Conservation (phyloP, 1,140 invertebrate species). For the Megathymus violae region DNA sequence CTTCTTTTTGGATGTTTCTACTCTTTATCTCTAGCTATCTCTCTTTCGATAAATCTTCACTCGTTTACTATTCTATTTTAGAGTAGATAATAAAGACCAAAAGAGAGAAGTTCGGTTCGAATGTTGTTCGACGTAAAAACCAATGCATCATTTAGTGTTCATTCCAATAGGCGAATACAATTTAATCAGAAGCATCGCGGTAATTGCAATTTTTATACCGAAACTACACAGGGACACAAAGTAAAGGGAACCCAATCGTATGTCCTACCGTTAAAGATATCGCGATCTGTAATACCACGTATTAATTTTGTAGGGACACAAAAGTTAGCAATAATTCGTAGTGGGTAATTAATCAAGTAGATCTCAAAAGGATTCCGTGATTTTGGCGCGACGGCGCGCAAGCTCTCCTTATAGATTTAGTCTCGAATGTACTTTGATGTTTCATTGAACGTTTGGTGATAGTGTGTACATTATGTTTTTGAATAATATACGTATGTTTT, state of each 20-base stretch:
- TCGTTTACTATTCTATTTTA: constrained; percentile 73
- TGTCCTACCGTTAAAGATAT: constrained; percentile 35
- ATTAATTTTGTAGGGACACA: constrained; percentile 57
- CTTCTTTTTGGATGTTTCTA: constrained; percentile 76
- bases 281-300: constrained; percentile 43
- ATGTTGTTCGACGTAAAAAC: constrained; percentile 55
- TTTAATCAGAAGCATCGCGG: constrained; percentile 32
- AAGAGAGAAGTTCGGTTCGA: constrained; percentile 70
- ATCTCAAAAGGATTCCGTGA: constrained; percentile 38
- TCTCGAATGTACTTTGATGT: constrained; percentile 66
- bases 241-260: background rate
- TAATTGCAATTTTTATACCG: constrained; percentile 45
- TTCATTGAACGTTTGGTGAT: constrained; percentile 74
- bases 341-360: constrained; percentile 57
- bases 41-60: constrained; percentile 63
- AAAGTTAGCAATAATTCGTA: constrained; percentile 74
- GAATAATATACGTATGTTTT: constrained; percentile 81
- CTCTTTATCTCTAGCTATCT: constrained; percentile 46
- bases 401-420: constrained; percentile 66
- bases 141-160: constrained; percentile 39
- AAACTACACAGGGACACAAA: constrained; percentile 16
- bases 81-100: constrained; percentile 79
- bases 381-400: constrained; percentile 28
- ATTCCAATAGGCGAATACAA: constrained; percentile 4
- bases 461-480: constrained; percentile 79